These are phyloP conservation scores for Eidolon helvum DNA, from an alignment of 2,113 vertebrate species.

Conservation along the genomic window DNA sequence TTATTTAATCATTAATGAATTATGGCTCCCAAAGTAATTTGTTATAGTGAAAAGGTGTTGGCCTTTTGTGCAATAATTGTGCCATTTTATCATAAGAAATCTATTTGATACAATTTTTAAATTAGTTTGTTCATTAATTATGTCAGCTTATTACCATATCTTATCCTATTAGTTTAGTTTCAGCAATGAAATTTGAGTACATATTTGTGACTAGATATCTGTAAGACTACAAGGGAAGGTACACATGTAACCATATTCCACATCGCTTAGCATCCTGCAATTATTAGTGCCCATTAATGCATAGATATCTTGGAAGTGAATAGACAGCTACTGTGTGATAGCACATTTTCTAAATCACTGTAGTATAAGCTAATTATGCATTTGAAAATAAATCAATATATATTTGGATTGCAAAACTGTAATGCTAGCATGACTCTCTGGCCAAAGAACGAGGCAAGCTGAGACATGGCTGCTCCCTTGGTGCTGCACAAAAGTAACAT, in stretches of 20 bases:
- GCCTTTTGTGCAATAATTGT: slow-evolving; percentile 37
- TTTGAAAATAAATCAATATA: slow-evolving; percentile 7
- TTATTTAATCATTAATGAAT: slow-evolving; percentile 49
- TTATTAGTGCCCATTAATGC: slow-evolving; percentile 33
- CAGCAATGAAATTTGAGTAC: not conserved
- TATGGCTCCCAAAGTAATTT: slow-evolving; percentile 18
- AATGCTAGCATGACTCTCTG: not conserved
- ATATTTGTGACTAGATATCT: slow-evolving; percentile 31
- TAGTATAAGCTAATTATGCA: not conserved
- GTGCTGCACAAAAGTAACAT: not conserved
- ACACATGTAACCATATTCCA: not conserved
- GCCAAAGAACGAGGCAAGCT: not conserved
- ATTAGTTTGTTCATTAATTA: slow-evolving; percentile 8
- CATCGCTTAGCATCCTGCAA: not conserved
- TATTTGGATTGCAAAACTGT: not conserved
- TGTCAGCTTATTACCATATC: slow-evolving; percentile 7
- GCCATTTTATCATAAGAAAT: slow-evolving; percentile 30
- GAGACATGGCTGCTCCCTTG: not conserved
- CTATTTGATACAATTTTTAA: slow-evolving; percentile 47
- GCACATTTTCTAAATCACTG: slow-evolving; percentile 20
- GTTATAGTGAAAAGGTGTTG: not conserved
- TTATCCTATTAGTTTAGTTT: slow-evolving; percentile 7
- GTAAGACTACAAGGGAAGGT: not conserved
- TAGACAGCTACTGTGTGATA: not conserved
- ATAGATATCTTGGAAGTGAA: not conserved